A percentile compares a stretch with the other conserved stretches of the same genome.
Conservation (phyloP, 2,113 vertebrate genomes). For the Myiozetetes cayanensis region DNA sequence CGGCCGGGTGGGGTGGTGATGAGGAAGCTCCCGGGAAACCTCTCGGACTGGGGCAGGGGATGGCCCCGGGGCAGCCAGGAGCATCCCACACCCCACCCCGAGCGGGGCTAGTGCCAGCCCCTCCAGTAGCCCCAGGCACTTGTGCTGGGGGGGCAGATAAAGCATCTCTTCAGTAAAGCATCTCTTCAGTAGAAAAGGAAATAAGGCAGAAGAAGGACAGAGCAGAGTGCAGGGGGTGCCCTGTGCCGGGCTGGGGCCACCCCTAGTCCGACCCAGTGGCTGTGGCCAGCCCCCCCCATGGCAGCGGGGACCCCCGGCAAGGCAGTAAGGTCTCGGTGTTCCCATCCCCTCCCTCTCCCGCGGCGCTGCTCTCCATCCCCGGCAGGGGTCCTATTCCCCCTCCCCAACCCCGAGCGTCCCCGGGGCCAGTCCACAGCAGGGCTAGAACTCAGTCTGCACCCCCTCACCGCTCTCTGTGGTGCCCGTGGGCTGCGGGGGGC, state of each 20-base stretch:
- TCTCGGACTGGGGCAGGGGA: accelerated
- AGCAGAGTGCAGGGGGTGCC: slow-evolving; percentile 11
- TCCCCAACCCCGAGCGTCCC: background rate
- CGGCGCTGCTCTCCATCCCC: background rate
- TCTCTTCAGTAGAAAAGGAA: slow-evolving; percentile 47
- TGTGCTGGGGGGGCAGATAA: background rate
- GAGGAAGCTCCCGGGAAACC: background rate
- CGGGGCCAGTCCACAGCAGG: background rate
- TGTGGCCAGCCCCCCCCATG: background rate
- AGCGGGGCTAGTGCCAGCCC: background rate
- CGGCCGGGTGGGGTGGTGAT: background rate
- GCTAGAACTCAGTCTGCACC: slow-evolving; percentile 78
- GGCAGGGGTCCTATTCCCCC: background rate
- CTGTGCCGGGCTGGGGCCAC: background rate
- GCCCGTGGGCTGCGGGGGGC: background rate
- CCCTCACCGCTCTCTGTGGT: slow-evolving; percentile 54
- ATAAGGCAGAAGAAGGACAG: slow-evolving; percentile 41
- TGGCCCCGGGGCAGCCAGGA: background rate
- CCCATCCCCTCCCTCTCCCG: background rate
- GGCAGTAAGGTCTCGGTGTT: background rate
- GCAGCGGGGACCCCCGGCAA: background rate
- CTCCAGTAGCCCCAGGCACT: background rate
- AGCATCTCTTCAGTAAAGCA: slow-evolving; percentile 55
- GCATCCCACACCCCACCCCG: background rate
- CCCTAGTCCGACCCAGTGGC: background rate